A percentile compares a stretch with the other conserved stretches of the same genome.
Conservation (phyloP, 37 sponge, comb jelly and placozoan species). For the Halichondria panicea region DNA sequence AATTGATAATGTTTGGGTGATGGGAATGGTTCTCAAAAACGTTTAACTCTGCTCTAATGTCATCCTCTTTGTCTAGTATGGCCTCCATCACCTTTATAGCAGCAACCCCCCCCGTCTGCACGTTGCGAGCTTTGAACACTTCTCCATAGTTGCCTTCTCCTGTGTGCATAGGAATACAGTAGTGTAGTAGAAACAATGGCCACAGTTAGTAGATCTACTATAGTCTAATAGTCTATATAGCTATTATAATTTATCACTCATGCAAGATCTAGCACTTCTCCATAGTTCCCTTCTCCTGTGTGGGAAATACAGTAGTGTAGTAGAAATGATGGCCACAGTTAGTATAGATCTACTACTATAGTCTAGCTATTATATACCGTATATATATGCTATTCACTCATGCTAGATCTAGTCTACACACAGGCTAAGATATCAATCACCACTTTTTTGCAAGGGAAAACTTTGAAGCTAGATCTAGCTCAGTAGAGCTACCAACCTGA, state of each 20-base stretch:
- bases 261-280: conserved; percentile 81
- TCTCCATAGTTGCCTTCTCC: conserved; percentile 83
- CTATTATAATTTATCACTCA: too few species aligned
- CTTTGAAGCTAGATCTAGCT: too few species aligned
- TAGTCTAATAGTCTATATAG: too few species aligned
- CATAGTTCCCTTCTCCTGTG: conserved; percentile 44
- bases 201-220: too few species aligned
- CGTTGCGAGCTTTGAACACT: conserved; percentile 74
- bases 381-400: too few species aligned
- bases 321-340: not conserved
- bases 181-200: not conserved
- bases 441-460: too few species aligned
- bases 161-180: not conserved
- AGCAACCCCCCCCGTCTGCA: conserved; percentile 53
- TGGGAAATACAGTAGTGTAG: not conserved
- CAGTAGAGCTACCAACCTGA: too few species aligned
- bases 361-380: too few species aligned
- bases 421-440: too few species aligned
- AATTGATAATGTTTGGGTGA: conserved; percentile 80
- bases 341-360: too few species aligned
- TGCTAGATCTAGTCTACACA: too few species aligned
- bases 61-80: conserved; percentile 67
- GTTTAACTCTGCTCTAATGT: conserved; percentile 32
- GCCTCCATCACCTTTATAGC: conserved; percentile 88
- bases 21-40: conserved; percentile 63